Conservation (phyloP, 2,888 invertebrate genomes). For the Diadegma fenestrale region DNA sequence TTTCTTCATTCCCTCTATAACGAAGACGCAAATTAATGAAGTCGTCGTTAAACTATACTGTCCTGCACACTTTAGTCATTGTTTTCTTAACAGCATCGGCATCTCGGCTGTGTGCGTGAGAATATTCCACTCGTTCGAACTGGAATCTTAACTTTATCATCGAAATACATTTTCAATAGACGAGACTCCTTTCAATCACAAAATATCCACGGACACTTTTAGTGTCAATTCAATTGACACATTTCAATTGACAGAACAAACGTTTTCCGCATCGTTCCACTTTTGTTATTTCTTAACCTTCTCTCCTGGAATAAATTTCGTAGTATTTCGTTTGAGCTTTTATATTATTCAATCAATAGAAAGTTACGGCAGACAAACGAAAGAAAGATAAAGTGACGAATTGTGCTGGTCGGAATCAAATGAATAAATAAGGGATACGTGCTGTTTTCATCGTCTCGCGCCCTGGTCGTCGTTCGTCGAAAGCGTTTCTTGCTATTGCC, state of each 20-base stretch:
- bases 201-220: no score
- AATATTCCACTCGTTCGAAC: no score
- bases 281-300: neutral
- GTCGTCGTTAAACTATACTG: conserved; percentile 48
- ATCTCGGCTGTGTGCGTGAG: neutral
- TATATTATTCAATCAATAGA: conserved; percentile 54
- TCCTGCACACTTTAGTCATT: conserved; percentile 28
- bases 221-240: no score
- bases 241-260: neutral
- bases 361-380: conserved; percentile 44
- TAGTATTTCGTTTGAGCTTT: conserved; percentile 45
- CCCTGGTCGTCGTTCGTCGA: neutral
- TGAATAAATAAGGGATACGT: conserved; percentile 59
- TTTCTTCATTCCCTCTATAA: neutral
- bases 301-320: neutral
- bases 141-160: no score
- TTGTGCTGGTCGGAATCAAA: conserved; percentile 57
- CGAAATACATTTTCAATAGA: neutral
- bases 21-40: conserved; percentile 51
- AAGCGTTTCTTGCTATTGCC: neutral
- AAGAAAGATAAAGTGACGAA: conserved; percentile 32
- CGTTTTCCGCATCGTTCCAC: neutral
- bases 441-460: neutral
- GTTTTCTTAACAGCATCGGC: conserved; percentile 16
- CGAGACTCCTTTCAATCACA: no score